These are phyloP conservation scores for Fratercula arctica DNA, from an alignment of 2,797 vertebrate species.

Conservation along the genomic window DNA sequence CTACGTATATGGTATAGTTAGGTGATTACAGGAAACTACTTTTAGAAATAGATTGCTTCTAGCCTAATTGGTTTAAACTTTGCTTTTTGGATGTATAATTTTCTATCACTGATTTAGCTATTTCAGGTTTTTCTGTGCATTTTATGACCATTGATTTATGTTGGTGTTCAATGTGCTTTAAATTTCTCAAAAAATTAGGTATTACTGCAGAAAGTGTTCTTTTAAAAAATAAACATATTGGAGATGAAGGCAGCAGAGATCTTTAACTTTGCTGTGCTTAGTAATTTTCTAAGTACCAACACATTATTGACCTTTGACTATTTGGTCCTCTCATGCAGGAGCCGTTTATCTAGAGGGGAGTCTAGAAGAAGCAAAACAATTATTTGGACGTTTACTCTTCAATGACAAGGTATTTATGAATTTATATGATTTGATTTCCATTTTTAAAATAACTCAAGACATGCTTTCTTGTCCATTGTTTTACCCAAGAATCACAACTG, in stretches of 20 bases:
- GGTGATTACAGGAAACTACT: not conserved
- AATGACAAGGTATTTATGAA: constrained; percentile 84
- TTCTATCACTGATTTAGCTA: not conserved
- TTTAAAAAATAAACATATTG: not conserved
- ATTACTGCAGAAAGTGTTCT: not conserved
- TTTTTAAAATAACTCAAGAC: not conserved
- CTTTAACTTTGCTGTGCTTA: not conserved
- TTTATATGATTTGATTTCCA: not conserved
- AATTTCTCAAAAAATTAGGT: not conserved
- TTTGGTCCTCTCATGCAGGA: constrained; percentile 75
- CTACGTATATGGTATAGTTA: not conserved
- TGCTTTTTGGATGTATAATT: not conserved
- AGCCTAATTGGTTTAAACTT: not conserved
- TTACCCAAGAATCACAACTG: not conserved
- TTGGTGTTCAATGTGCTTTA: not conserved
- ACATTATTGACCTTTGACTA: not conserved
- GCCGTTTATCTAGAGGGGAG: constrained; percentile 97
- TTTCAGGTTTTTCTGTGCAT: not conserved
- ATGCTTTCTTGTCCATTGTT: not conserved
- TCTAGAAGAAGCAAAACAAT: constrained; percentile 89
- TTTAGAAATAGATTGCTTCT: not conserved
- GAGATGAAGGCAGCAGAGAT: not conserved
- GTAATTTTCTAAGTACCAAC: constrained; percentile 41
- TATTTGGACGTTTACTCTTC: constrained; percentile 96
- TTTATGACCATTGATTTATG: not conserved